Conservation (phyloP, 2,113 vertebrate species). For the Strix uralensis region DNA sequence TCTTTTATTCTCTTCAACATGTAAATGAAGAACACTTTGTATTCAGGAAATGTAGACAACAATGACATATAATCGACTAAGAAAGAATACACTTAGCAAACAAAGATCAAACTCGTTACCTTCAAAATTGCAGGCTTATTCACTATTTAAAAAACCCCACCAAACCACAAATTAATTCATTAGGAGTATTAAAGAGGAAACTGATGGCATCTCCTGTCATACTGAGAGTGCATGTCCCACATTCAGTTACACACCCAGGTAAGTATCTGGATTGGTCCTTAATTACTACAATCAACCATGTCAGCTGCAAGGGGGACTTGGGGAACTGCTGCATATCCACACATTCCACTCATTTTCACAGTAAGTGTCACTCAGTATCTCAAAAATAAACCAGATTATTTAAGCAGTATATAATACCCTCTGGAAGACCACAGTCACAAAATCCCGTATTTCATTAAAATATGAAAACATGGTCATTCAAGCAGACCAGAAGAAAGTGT, state of each 20-base stretch:
- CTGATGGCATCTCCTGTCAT: not conserved
- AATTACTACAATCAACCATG: not conserved
- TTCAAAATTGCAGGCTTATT: not conserved
- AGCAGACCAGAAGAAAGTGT: not conserved
- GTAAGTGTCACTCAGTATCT: not conserved
- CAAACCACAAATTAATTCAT: not conserved
- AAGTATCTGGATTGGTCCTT: not conserved
- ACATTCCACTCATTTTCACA: not conserved
- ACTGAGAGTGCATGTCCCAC: not conserved
- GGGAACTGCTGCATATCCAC: not conserved
- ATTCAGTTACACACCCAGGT: not conserved
- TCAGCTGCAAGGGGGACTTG: not conserved
- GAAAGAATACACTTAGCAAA: not conserved
- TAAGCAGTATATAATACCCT: not conserved
- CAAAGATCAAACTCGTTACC: not conserved
- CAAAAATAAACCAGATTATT: not conserved
- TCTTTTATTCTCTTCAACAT: not conserved
- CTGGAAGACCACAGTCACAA: not conserved
- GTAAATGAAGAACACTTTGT: not conserved
- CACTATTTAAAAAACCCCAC: not conserved
- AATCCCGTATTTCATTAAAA: not conserved
- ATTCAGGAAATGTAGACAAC: not conserved
- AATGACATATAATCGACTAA: not conserved
- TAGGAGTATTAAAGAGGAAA: not conserved
- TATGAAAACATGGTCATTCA: not conserved